Conservation (phyloP, 2,888 invertebrate species). For the Cheilosia impressa region DNA sequence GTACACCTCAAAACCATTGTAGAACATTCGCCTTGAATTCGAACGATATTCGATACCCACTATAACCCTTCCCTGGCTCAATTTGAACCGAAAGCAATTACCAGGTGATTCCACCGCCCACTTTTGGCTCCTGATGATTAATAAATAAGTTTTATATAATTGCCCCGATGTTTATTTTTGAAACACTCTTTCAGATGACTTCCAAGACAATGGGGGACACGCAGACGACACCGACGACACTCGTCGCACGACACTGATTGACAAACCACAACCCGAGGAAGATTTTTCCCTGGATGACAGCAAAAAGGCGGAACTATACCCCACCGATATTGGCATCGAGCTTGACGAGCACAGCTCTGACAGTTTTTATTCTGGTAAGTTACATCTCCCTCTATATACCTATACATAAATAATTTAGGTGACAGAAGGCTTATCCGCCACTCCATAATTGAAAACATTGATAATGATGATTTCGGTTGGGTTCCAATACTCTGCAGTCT, state of each 20-base stretch:
- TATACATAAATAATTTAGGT: conserved; percentile 50
- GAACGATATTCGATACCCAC: no score
- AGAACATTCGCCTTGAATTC: no score
- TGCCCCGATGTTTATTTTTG: conserved; percentile 23
- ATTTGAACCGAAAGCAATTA: background rate
- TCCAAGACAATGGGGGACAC: conserved; percentile 59
- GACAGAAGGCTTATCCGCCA: background rate
- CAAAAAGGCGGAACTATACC: conserved; percentile 59
- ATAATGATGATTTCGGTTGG: conserved; percentile 11
- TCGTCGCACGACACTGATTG: conserved; percentile 65
- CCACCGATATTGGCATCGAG: conserved; percentile 77
- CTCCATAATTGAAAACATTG: conserved; percentile 54
- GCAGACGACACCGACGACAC: conserved; percentile 58
- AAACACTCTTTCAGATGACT: conserved; percentile 64
- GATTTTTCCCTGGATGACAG: conserved; percentile 72
- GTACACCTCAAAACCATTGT: no score
- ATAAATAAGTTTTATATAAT: conserved; percentile 38
- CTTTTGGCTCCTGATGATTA: conserved; percentile 14
- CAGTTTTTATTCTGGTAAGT: conserved; percentile 83
- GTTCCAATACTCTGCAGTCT: conserved; percentile 7
- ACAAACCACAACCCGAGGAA: conserved; percentile 63
- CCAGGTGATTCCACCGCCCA: background rate
- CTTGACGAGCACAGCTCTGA: conserved; percentile 82
- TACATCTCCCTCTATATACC: background rate
- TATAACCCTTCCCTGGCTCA: no score